These are phyloP conservation scores for Rhynchophorus ferrugineus DNA, from an alignment of 1,140 invertebrate species.

Conservation along the genomic window DNA sequence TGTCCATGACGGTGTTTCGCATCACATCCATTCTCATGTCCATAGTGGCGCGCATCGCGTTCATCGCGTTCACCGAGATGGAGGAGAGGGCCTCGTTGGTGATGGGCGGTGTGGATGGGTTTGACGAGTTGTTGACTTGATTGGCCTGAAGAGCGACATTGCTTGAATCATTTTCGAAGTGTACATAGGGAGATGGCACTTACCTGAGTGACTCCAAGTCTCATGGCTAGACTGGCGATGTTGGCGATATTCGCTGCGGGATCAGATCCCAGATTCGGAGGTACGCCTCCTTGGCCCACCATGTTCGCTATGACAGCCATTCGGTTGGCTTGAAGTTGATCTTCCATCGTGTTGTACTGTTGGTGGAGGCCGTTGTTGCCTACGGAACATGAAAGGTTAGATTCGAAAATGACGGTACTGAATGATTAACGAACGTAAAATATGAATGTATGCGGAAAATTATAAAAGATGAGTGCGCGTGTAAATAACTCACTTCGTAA, in stretches of 20 bases:
- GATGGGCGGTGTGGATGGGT: constrained; percentile 39
- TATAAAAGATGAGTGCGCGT: constrained; percentile 6
- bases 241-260: constrained; percentile 55
- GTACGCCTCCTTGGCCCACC: constrained; percentile 51
- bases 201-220: constrained; percentile 51
- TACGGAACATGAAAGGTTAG: too few relatives aligned
- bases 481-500: constrained; percentile 49
- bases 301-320: constrained; percentile 69
- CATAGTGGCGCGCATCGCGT: constrained; percentile 43
- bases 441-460: background rate
- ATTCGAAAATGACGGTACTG: constrained; percentile 5
- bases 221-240: constrained; percentile 72
- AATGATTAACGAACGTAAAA: background rate
- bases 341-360: constrained; percentile 62
- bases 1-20: constrained; percentile 26
- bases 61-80: constrained; percentile 39
- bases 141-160: constrained; percentile 37
- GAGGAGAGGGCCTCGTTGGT: constrained; percentile 37
- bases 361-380: constrained; percentile 44
- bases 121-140: constrained; percentile 38
- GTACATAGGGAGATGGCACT: too few relatives aligned
- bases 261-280: constrained; percentile 38
- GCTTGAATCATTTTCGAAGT: too few relatives aligned
- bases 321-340: constrained; percentile 60
- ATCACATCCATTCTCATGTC: constrained; percentile 40